Conservation (phyloP, 2,797 vertebrate species). For the Graptemys geographica region DNA sequence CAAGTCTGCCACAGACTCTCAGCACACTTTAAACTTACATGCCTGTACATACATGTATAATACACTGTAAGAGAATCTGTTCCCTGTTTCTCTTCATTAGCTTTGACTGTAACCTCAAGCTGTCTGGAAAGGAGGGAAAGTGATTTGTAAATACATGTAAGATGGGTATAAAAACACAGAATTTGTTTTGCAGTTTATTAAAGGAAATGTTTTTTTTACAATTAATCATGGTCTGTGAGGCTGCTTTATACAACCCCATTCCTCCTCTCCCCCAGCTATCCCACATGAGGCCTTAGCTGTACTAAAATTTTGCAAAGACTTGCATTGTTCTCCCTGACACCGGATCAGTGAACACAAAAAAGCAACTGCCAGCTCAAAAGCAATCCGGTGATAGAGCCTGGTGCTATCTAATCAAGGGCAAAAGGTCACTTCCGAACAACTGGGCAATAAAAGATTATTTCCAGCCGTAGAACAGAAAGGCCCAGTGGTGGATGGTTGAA, state of each 20-base stretch:
- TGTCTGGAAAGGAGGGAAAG: neutral
- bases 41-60: neutral
- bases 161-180: conserved; percentile 35
- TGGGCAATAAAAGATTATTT: conserved; percentile 99
- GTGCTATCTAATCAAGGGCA: conserved; percentile 99
- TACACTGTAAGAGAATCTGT: rapidly evolving
- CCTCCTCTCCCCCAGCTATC: conserved; percentile 78
- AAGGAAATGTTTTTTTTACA: conserved; percentile 65
- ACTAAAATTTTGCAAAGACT: conserved; percentile 87
- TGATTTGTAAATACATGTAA: neutral
- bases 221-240: conserved; percentile 49
- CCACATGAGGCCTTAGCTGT: conserved; percentile 77
- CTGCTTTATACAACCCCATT: conserved; percentile 35
- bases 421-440: conserved; percentile 99
- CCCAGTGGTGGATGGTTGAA: conserved; percentile 77
- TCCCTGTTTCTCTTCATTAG: neutral
- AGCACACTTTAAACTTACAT: neutral
- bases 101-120: rapidly evolving
- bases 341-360: conserved; percentile 89
- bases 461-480: conserved; percentile 91
- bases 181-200: conserved; percentile 71
- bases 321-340: conserved; percentile 92
- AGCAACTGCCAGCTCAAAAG: conserved; percentile 88
- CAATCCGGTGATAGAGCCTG: conserved; percentile 92
- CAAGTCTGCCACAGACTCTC: neutral